phyloP scores from a whole-genome alignment of 2,888 invertebrate species.

The Caenorhabditis sp. region DNA sequence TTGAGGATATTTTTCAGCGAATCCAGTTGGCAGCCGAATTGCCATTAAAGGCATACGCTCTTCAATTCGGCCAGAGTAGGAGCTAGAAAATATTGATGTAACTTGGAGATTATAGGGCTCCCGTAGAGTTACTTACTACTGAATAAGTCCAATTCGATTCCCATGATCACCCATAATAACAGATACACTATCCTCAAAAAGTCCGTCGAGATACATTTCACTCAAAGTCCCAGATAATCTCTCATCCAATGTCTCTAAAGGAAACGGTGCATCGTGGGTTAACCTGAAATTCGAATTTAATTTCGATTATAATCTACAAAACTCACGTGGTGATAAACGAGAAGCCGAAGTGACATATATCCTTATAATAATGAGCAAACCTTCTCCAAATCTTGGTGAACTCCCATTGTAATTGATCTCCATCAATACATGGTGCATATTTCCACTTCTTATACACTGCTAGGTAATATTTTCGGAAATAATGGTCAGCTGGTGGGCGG shows the following conservation, averaged over 20 bases:
- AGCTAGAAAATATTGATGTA: background rate
- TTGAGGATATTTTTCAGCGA: slow-evolving; percentile 46
- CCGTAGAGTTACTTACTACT: slow-evolving; percentile 34
- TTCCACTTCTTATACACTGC: slow-evolving; percentile 51
- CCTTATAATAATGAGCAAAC: slow-evolving; percentile 67
- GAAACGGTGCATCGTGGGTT: slow-evolving; percentile 40
- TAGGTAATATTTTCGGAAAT: slow-evolving; percentile 70
- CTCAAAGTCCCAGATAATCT: slow-evolving; percentile 28
- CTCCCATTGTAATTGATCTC: slow-evolving; percentile 46
- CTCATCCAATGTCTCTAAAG: slow-evolving; percentile 47
- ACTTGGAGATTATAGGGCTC: background rate
- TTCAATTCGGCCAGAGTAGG: slow-evolving; percentile 63
- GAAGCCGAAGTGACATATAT: slow-evolving; percentile 72
- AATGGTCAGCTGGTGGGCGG: slow-evolving; percentile 71
- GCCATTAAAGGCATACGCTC: slow-evolving; percentile 72
- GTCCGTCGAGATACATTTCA: slow-evolving; percentile 32
- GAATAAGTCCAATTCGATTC: slow-evolving; percentile 72
- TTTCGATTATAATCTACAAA: background rate
- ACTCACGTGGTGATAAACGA: slow-evolving; percentile 70
- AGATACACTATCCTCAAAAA: slow-evolving; percentile 57
- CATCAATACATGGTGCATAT: slow-evolving; percentile 40
- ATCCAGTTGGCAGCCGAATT: slow-evolving; percentile 69
- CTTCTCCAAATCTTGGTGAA: slow-evolving; percentile 62
- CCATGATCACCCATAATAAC: slow-evolving; percentile 73
- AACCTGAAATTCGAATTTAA: slow-evolving; percentile 28